These are phyloP conservation scores for Romanomermis culicivorax DNA, from an alignment of 2,888 invertebrate genomes.

Conservation along the genomic window DNA sequence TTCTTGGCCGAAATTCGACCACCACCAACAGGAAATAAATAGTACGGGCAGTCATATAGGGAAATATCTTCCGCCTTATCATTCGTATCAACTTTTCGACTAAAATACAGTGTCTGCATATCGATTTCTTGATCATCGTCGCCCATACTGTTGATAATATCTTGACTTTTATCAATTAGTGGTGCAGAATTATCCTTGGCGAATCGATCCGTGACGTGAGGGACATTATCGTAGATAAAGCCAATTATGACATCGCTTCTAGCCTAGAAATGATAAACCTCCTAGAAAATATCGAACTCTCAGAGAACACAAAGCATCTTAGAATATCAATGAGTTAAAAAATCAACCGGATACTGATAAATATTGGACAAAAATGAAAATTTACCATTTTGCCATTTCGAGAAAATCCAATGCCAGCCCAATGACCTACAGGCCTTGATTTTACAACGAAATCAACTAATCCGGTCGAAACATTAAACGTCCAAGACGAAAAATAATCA, in stretches of 20 bases:
- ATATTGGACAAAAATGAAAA: too few species aligned
- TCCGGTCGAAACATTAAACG: conserved; percentile 16
- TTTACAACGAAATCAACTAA: conserved; percentile 25
- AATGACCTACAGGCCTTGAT: conserved; percentile 22
- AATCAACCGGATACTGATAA: too few species aligned
- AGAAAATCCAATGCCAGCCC: conserved; percentile 31
- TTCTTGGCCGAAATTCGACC: conserved; percentile 24
- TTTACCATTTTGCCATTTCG: conserved; percentile 13
- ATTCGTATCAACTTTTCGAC: conserved; percentile 19
- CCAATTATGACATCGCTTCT: conserved; percentile 26
- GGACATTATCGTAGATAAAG: conserved; percentile 24
- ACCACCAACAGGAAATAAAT: conserved; percentile 26
- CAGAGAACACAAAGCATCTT: too few species aligned
- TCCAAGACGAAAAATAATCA: conserved; percentile 27
- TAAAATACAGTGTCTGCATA: conserved; percentile 16
- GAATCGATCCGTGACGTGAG: conserved; percentile 23
- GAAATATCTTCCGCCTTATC: conserved; percentile 24
- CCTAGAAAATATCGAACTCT: neutral
- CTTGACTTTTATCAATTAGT: conserved; percentile 25
- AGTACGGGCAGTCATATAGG: conserved; percentile 23
- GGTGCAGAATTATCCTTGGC: conserved; percentile 26
- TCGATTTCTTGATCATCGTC: conserved; percentile 18
- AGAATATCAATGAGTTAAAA: too few species aligned
- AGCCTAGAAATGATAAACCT: conserved; percentile 12
- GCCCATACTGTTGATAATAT: conserved; percentile 23